phyloP scores from a whole-genome alignment of 2,888 invertebrate genomes.

The Drosophila fulvimacula region DNA sequence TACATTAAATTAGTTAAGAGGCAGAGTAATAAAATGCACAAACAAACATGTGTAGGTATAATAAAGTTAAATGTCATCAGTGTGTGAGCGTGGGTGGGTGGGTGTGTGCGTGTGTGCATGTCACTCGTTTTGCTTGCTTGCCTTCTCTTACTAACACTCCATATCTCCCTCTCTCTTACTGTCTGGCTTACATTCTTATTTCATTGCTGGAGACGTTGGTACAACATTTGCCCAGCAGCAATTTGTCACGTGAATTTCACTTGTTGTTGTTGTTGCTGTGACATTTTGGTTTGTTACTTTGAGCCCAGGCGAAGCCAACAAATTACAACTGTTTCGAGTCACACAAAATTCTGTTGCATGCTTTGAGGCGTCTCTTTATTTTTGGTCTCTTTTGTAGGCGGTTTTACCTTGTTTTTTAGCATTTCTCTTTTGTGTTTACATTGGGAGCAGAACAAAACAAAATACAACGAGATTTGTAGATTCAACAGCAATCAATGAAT shows the following conservation, averaged over 20 bases:
- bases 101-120: slow-evolving; percentile 37
- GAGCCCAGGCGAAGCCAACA: slow-evolving; percentile 36
- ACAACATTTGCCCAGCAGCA: slow-evolving; percentile 65
- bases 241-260: slow-evolving; percentile 74
- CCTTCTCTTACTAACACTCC: slow-evolving; percentile 6
- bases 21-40: slow-evolving; percentile 44
- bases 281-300: slow-evolving; percentile 52
- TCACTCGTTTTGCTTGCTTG: slow-evolving; percentile 25
- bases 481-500: not conserved
- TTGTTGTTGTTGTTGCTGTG: slow-evolving; percentile 31
- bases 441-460: slow-evolving; percentile 24
- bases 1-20: slow-evolving; percentile 82
- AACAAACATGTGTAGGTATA: slow-evolving; percentile 46
- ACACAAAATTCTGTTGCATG: slow-evolving; percentile 53
- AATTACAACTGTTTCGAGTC: slow-evolving; percentile 51
- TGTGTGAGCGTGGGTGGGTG: slow-evolving; percentile 3
- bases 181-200: slow-evolving; percentile 14
- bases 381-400: slow-evolving; percentile 13
- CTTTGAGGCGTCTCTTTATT: slow-evolving; percentile 41
- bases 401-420: slow-evolving; percentile 14
- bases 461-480: slow-evolving; percentile 5
- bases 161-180: not conserved
- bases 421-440: slow-evolving; percentile 39
- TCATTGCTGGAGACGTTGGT: slow-evolving; percentile 50
- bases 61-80: slow-evolving; percentile 64